Conservation (phyloP, 2,888 invertebrate genomes). For the Ophion slaviceki region DNA sequence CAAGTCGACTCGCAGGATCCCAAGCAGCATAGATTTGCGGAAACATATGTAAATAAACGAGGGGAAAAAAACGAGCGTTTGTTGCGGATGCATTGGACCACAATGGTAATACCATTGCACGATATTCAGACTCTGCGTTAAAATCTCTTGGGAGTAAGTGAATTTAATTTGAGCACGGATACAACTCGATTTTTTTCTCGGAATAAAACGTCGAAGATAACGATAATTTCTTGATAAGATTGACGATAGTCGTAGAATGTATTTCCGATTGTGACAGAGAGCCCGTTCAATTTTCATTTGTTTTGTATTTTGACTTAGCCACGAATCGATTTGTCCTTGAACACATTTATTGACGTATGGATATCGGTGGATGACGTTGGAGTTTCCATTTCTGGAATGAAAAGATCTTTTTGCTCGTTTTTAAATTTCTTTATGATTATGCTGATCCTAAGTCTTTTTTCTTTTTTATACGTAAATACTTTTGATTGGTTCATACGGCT, state of each 20-base stretch:
- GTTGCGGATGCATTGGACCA: too few relatives aligned
- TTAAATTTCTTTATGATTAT: too few relatives aligned
- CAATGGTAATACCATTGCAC: not conserved
- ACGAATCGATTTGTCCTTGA: constrained; percentile 37
- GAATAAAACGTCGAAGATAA: not conserved
- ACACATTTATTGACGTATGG: not conserved
- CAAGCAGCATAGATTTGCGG: not conserved
- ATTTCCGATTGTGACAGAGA: constrained; percentile 26
- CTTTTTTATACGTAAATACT: too few relatives aligned
- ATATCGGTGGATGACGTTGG: too few relatives aligned
- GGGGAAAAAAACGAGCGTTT: constrained; percentile 5
- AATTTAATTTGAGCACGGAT: not conserved
- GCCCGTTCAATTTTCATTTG: constrained; percentile 11
- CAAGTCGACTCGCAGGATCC: constrained; percentile 30
- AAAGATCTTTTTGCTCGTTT: too few relatives aligned
- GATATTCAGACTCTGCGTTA: not conserved
- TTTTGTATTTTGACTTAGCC: constrained; percentile 23
- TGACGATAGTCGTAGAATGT: constrained; percentile 24
- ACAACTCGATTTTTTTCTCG: not conserved
- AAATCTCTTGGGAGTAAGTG: not conserved
- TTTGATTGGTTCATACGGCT: too few relatives aligned
- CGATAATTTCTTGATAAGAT: constrained; percentile 30
- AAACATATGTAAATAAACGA: not conserved
- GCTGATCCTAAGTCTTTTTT: too few relatives aligned
- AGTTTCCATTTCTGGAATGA: too few relatives aligned